Evolutionary conservation across 2,888 invertebrate genomes (phyloP).

Genomic region (Charanyca ferruginea): DNA sequence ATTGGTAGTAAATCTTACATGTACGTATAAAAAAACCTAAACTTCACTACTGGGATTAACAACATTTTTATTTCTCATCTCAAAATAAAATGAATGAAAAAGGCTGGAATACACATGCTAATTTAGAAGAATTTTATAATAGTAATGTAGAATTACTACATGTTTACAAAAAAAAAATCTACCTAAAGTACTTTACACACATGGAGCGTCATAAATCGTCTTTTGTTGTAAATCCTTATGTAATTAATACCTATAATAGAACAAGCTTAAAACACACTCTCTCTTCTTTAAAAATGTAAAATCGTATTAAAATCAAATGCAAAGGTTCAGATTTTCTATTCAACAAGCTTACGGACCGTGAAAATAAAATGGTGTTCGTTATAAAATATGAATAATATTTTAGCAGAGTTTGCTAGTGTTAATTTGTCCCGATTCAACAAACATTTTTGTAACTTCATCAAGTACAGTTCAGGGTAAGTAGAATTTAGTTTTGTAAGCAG

Average conservation of each 20-base stretch:
- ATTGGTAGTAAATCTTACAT: no score
- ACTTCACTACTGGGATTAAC: no score
- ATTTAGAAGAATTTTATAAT: no score
- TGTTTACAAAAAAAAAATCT: no score
- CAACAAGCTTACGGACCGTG: constrained; percentile 30
- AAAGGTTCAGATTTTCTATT: constrained; percentile 46
- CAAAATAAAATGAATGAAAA: background rate
- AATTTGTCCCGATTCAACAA: constrained; percentile 69
- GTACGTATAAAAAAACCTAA: no score
- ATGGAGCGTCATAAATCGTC: background rate
- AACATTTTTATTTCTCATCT: no score
- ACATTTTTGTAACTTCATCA: constrained; percentile 65
- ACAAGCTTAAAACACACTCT: constrained; percentile 26
- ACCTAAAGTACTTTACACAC: no score
- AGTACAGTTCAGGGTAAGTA: no score
- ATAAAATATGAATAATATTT: constrained; percentile 66
- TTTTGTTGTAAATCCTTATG: constrained; percentile 20
- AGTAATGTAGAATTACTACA: no score
- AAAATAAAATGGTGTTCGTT: constrained; percentile 56
- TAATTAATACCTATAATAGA: constrained; percentile 29
- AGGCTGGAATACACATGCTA: background rate
- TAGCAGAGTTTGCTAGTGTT: constrained; percentile 57
- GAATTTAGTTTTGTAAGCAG: constrained; percentile 55
- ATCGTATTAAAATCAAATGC: constrained; percentile 53
- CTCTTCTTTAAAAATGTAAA: constrained; percentile 44